These are phyloP conservation scores for Disparrhopalites patrizii DNA, from an alignment of 2,888 invertebrate species.

Conservation along the genomic window DNA sequence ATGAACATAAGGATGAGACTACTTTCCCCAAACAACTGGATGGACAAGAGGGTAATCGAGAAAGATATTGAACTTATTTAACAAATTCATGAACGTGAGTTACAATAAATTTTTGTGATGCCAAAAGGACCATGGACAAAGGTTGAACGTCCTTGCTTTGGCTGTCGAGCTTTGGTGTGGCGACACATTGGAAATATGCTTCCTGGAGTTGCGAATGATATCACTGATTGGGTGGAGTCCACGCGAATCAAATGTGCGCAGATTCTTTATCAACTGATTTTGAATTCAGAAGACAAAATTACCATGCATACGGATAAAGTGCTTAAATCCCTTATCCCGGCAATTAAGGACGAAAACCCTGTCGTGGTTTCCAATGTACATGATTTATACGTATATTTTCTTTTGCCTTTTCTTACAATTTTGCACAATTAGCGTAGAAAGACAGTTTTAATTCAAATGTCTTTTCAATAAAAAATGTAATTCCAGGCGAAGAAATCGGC, in stretches of 20 bases:
- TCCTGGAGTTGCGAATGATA: constrained; percentile 66
- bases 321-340: constrained; percentile 58
- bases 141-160: constrained; percentile 69
- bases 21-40: constrained; percentile 57
- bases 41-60: not conserved
- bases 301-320: constrained; percentile 65
- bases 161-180: constrained; percentile 75
- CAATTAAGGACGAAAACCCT: constrained; percentile 38
- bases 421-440: not conserved
- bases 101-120: constrained; percentile 6
- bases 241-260: constrained; percentile 69
- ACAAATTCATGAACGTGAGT: too few relatives aligned
- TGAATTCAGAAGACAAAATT: constrained; percentile 61
- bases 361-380: constrained; percentile 58
- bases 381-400: not conserved
- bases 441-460: not conserved
- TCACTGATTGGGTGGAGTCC: constrained; percentile 70
- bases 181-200: constrained; percentile 70
- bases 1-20: constrained; percentile 75
- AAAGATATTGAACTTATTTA: too few relatives aligned
- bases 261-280: constrained; percentile 65
- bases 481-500: constrained; percentile 63
- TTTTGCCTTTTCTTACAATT: constrained; percentile 18
- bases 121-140: not conserved
- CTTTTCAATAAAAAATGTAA: constrained; percentile 9